A percentile compares a stretch with the other conserved stretches of the same genome.
phyloP scores from a whole-genome alignment of 2,888 invertebrate species.

The Imbricaverruca yamaguchii region DNA sequence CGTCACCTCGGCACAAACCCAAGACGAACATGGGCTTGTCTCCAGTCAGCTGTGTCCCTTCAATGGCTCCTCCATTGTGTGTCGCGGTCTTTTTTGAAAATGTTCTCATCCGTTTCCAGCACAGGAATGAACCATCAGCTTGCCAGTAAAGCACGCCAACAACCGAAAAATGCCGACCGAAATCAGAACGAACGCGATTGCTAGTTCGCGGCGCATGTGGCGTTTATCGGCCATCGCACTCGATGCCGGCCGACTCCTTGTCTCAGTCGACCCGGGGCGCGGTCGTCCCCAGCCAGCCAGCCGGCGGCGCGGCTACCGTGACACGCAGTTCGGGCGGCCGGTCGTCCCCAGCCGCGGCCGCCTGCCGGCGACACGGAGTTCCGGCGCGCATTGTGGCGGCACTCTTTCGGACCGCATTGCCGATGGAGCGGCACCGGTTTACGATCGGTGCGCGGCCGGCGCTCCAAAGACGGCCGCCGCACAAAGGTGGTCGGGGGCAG shows the following conservation, averaged over 20 bases:
- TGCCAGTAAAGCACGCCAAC: too few relatives aligned
- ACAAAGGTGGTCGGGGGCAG: not conserved
- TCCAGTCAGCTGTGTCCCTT: not conserved
- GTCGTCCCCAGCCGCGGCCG: too few relatives aligned
- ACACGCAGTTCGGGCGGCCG: too few relatives aligned
- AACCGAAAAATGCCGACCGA: too few relatives aligned
- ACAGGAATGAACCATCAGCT: too few relatives aligned
- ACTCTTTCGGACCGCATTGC: not conserved
- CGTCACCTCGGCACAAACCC: not conserved
- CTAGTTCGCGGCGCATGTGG: too few relatives aligned
- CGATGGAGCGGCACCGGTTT: not conserved
- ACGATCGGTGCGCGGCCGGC: not conserved
- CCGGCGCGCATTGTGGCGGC: not conserved
- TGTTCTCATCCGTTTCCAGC: not conserved
- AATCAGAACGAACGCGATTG: too few relatives aligned
- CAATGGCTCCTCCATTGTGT: not conserved
- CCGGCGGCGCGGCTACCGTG: too few relatives aligned
- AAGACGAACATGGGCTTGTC: not conserved
- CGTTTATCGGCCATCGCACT: too few relatives aligned
- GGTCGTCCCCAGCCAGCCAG: too few relatives aligned
- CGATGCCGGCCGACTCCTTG: too few relatives aligned
- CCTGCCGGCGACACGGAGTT: not conserved
- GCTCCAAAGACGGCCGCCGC: not conserved
- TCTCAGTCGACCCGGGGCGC: too few relatives aligned
- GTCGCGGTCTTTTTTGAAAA: not conserved